These are phyloP conservation scores for Tetramorium parvispinum DNA, from an alignment of 1,140 invertebrate species.

Conservation along the genomic window DNA sequence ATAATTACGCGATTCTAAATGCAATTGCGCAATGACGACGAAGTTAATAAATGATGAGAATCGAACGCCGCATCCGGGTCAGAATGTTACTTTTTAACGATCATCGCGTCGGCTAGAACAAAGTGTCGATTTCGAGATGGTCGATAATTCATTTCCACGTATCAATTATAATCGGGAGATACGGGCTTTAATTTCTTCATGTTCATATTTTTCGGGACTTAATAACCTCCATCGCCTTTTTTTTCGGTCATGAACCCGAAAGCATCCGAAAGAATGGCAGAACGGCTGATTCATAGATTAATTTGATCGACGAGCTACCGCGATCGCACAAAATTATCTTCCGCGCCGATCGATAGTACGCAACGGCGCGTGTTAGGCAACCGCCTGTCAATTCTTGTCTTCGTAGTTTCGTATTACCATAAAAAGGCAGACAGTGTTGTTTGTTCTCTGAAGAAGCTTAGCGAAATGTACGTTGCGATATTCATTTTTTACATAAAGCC, in stretches of 20 bases:
- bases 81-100: constrained; percentile 21
- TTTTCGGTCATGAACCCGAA: neutral
- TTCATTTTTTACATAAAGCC: neutral
- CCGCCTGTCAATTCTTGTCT: constrained; percentile 32
- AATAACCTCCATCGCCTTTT: neutral
- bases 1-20: neutral
- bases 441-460: constrained; percentile 9
- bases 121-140: neutral
- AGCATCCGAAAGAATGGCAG: neutral
- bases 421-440: constrained; percentile 26
- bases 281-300: constrained; percentile 35
- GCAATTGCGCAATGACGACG: neutral
- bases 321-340: constrained; percentile 37
- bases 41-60: neutral
- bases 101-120: neutral
- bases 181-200: neutral
- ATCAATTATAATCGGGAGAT: neutral
- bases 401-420: constrained; percentile 8
- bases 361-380: neutral
- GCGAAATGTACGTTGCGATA: constrained; percentile 9
- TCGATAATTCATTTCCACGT: constrained; percentile 5
- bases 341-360: constrained; percentile 18
- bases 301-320: constrained; percentile 30
- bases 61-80: neutral
- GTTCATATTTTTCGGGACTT: neutral